Base-by-base conservation (phyloP, 1,140 invertebrate genomes). In the Eufriesea mexicana region DNA sequence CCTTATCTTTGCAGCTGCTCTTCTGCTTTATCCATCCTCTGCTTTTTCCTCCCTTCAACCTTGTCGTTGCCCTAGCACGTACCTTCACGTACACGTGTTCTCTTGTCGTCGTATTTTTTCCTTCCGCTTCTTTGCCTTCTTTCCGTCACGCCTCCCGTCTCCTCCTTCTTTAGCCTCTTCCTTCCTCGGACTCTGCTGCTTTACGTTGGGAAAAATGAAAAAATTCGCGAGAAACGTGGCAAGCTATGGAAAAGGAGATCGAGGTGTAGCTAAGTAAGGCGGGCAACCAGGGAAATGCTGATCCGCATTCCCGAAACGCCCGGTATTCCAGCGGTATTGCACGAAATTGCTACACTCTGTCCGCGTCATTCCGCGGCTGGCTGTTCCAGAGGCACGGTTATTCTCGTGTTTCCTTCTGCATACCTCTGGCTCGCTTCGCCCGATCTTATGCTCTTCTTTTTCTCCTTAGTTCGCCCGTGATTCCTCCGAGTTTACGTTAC, bases 291-390 rank as follows among this genome's bases (percentile, higher is more conserved):
- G 89, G 90, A 93, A 93, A 93, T 92, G 90, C 91, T 93, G 90
- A 92, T 91, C 91, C 89, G 90, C 91, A 93, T 93, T 93, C 92
- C 90, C 90, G 89, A 89, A 92, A 89, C 86, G 89, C 91, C 89
- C 87, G 90, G 92, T 93, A 93, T 93, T 90, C 92, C 89, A 90
- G 90, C 87, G 90, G 90, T 93, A 93, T 93, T 93, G 92, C 92
- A 92, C 86, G 90, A 93, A 93, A 93, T 93, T 93, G 92, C 92
- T 91, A 88, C 91, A 93, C 92, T 93, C 90, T 91, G 92, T 92
- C 87, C 91, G 89, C 91, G 92, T 93, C 92, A 93, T 93, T 93
- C 91, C 84, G 85, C 77, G 84, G 89, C 85, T 84, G 57, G 71
- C 72, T 75, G 54, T 68, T 47, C 61, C 75, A 70, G 73, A 71